Percentiles rank a stretch among this genome's conserved stretches.
phyloP scores from a whole-genome alignment of 2,113 vertebrate genomes.

The Boulengeromyrus knoepffleri region DNA sequence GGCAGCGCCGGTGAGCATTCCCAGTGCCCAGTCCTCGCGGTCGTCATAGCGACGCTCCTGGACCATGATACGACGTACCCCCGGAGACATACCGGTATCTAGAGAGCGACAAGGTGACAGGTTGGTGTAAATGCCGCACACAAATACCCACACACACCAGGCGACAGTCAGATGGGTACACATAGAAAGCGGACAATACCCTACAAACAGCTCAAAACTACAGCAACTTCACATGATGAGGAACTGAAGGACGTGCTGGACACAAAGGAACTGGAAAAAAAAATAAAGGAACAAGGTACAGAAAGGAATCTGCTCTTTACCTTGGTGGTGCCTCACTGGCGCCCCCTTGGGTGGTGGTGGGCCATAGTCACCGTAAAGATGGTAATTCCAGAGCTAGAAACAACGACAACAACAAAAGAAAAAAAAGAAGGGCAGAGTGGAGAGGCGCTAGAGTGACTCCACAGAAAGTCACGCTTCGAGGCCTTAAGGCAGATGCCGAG shows the following conservation, averaged over 20 bases:
- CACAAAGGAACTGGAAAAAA: background rate
- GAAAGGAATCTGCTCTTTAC: background rate
- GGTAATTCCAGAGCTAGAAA: background rate
- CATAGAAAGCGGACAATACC: background rate
- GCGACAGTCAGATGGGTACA: background rate
- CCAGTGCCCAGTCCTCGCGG: conserved; percentile 62
- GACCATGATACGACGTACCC: conserved; percentile 66
- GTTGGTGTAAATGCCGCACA: background rate
- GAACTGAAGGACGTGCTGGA: background rate
- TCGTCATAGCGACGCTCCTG: conserved; percentile 63
- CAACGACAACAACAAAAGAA: background rate
- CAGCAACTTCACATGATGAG: background rate
- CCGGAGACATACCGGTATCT: conserved; percentile 56
- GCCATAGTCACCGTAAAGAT: background rate
- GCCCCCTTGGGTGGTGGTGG: background rate
- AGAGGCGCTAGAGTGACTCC: background rate
- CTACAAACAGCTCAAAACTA: background rate
- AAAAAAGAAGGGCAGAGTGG: background rate
- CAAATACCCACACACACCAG: background rate
- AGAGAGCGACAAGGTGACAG: conserved; percentile 9
- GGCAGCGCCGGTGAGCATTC: conserved; percentile 70
- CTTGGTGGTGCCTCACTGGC: background rate
- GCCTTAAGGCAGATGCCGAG: background rate
- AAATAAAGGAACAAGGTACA: background rate
- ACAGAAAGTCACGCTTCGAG: background rate